Percentiles rank a stretch among this genome's conserved stretches.
Evolutionary conservation across 2,888 invertebrate species (phyloP).

Genomic region (Neocrepidodera transversa): DNA sequence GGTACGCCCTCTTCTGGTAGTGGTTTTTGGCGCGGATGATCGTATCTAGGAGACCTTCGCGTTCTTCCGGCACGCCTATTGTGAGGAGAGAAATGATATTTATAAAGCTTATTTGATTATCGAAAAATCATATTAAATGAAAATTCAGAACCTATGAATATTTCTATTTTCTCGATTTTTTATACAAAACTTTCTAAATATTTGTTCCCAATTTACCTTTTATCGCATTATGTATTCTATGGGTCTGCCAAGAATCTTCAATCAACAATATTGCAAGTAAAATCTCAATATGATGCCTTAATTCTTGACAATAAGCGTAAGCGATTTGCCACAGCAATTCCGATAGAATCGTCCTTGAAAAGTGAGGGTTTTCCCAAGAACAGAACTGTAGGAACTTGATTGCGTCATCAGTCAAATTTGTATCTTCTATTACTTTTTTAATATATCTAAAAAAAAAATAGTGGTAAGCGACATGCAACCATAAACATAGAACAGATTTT

Average conservation of each 20-base stretch:
- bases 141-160: too few relatives aligned
- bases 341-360: slow-evolving; percentile 86
- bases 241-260: slow-evolving; percentile 96
- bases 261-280: slow-evolving; percentile 85
- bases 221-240: slow-evolving; percentile 91
- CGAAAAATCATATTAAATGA: too few relatives aligned
- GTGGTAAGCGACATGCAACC: not conserved
- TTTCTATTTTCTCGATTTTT: too few relatives aligned
- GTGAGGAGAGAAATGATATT: too few relatives aligned
- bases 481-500: not conserved
- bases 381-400: slow-evolving; percentile 89
- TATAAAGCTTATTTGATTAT: too few relatives aligned
- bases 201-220: slow-evolving; percentile 64
- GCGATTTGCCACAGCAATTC: slow-evolving; percentile 91
- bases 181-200: not conserved
- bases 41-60: slow-evolving; percentile 92
- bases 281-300: slow-evolving; percentile 90
- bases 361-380: slow-evolving; percentile 96
- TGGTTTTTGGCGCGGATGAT: slow-evolving; percentile 91
- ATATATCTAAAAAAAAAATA: slow-evolving; percentile 70
- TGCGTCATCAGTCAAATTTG: slow-evolving; percentile 90
- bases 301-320: slow-evolving; percentile 92
- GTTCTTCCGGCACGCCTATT: slow-evolving; percentile 78
- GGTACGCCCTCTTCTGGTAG: slow-evolving; percentile 96
- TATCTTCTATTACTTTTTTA: slow-evolving; percentile 95